A percentile compares a stretch with the other conserved stretches of the same genome.
Conservation (phyloP, 2,888 invertebrate species). For the Drosophila crucigera region DNA sequence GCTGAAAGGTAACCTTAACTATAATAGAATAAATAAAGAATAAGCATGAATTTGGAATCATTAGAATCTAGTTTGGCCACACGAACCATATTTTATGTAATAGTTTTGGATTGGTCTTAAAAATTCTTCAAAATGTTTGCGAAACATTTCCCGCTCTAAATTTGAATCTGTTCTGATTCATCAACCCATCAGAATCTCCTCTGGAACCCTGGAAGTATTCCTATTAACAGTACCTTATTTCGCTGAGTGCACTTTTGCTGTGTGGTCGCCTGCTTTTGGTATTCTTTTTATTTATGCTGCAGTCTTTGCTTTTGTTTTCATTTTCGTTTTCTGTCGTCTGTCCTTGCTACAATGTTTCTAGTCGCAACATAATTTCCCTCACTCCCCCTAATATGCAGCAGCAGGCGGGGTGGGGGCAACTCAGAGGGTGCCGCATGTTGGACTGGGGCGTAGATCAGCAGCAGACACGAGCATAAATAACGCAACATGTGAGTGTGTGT, state of each 20-base stretch:
- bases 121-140: too few relatives aligned
- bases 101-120: not conserved
- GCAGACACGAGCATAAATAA: conserved; percentile 76
- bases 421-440: not conserved
- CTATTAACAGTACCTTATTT: conserved; percentile 26
- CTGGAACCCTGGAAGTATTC: not conserved
- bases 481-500: conserved; percentile 38
- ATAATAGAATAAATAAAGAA: not conserved
- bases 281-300: conserved; percentile 29
- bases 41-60: not conserved
- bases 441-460: conserved; percentile 13
- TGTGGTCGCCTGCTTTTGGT: conserved; percentile 74
- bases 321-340: conserved; percentile 50
- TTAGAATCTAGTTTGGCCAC: not conserved
- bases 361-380: conserved; percentile 54
- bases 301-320: conserved; percentile 62
- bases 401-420: not conserved
- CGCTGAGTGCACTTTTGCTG: conserved; percentile 57
- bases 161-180: not conserved
- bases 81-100: not conserved
- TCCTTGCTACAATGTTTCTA: conserved; percentile 72
- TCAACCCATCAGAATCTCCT: not conserved
- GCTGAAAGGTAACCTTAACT: not conserved
- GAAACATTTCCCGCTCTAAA: not conserved
- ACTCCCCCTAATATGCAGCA: conserved; percentile 17